phyloP scores from a whole-genome alignment of 1,140 invertebrate species.

The Eriocheir sinensis region DNA sequence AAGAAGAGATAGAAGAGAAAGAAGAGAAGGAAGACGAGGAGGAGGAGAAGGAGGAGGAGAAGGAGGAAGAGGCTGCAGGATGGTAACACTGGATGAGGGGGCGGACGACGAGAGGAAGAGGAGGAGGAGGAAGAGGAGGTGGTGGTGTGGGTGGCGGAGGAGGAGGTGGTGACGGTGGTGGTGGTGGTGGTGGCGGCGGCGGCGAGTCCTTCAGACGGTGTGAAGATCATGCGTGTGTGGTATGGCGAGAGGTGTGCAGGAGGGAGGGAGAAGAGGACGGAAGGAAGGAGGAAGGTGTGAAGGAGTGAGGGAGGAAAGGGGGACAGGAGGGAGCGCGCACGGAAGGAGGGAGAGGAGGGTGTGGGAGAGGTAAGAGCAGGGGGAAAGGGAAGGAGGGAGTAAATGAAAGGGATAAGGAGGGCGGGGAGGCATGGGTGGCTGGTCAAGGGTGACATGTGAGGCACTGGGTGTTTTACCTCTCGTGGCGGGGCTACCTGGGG shows the following conservation, averaged over 20 bases:
- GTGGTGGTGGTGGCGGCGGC: background rate
- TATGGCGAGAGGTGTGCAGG: background rate
- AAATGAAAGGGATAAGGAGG: background rate
- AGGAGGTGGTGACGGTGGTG: background rate
- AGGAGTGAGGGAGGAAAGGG: background rate
- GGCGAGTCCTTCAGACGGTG: slow-evolving; percentile 44
- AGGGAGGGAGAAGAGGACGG: background rate
- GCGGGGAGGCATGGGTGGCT: slow-evolving; percentile 40
- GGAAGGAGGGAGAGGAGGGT: background rate
- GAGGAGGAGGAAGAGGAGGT: background rate
- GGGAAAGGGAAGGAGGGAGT: background rate
- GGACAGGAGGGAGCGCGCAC: background rate
- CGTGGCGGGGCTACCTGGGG: background rate
- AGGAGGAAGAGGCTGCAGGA: background rate
- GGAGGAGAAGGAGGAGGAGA: background rate
- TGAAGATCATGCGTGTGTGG: slow-evolving; percentile 52
- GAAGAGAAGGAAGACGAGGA: background rate
- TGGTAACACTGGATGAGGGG: background rate
- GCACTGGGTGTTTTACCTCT: slow-evolving; percentile 40
- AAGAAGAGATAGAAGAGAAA: background rate
- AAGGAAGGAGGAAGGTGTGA: background rate
- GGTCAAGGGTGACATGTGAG: slow-evolving; percentile 47
- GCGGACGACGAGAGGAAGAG: background rate
- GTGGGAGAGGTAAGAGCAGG: background rate
- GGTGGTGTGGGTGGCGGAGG: too few relatives aligned